Base-by-base conservation (phyloP, 2,113 vertebrate species). In the Chascanopsetta lugubris region DNA sequence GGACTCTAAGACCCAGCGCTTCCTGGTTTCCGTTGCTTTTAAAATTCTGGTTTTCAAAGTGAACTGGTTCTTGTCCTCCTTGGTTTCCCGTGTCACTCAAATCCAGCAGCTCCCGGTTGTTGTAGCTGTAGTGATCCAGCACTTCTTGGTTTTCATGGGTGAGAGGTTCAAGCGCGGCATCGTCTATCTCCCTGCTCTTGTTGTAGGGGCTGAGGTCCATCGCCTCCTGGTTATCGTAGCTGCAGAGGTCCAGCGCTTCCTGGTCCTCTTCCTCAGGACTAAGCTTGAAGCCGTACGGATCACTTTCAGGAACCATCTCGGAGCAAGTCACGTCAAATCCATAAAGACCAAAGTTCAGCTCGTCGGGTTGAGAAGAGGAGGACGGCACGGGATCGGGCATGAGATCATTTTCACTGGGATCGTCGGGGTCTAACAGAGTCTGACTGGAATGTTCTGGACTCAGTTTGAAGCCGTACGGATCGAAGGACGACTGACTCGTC, bases 381-480 rank as follows among this genome's bases (percentile, higher is more conserved):
- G 59, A 55, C 43, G 59, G 58, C 43, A 82, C 74, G 0, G 63
- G 62, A 34, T 88, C 83, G 60, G 77, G 85, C 46, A 26, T 9
- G 9, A 84, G 43, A 24, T 76, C 72, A 1, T 77, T 69, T 4
- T 85, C 84, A 36, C 26, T 0, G 12, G 46, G 43, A 54, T 85
- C 87, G 61, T 89, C 86, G 2, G 89, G 86, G 58, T 89, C 88
- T 40, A 90, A 71, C 12, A 90, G 82, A 10, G 63, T 75, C 27
- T 85, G 84, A 50, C 66, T 88, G 5, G 87, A 87, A 77, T 90
- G 87, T 43, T 90, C 90, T 42, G 90, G 90, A 61, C 88, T 90
- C n/a, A 91, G 86, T 74, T 91, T 91, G n/a, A 91, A 91, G 9
- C 90, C 90, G 2, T 91, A 91, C 10, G 88, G 88, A 51, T 91